These are phyloP conservation scores for Drosophila villosipedis DNA, from an alignment of 2,888 invertebrate species.

Conservation along the genomic window DNA sequence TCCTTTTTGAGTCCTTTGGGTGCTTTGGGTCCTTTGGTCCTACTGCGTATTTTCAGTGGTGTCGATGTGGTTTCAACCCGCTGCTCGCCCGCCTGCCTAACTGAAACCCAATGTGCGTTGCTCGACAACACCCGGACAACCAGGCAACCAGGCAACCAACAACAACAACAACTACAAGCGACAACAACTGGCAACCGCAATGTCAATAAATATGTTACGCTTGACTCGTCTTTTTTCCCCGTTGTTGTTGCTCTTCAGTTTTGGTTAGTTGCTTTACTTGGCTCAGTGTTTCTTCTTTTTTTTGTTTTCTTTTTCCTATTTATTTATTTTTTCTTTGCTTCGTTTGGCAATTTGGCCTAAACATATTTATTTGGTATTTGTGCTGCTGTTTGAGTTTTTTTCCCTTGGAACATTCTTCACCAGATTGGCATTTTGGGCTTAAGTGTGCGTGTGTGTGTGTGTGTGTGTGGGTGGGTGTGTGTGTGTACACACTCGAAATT, in stretches of 20 bases:
- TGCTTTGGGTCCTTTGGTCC: constrained; percentile 15
- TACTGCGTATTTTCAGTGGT: constrained; percentile 36
- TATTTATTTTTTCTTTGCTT: constrained; percentile 24
- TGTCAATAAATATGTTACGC: constrained; percentile 82
- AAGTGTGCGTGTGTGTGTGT: background rate
- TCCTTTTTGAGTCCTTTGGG: constrained; percentile 7
- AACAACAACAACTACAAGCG: constrained; percentile 23
- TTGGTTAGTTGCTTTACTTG: constrained; percentile 32
- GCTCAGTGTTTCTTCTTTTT: background rate
- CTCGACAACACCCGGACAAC: background rate
- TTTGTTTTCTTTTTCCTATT: constrained; percentile 4
- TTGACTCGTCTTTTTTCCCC: constrained; percentile 63
- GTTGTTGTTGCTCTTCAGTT: constrained; percentile 13
- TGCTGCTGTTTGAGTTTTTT: constrained; percentile 43
- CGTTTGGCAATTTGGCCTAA: constrained; percentile 73
- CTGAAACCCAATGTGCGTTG: constrained; percentile 72
- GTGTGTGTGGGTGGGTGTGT: background rate
- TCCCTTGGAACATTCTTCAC: constrained; percentile 43
- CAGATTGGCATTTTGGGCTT: constrained; percentile 36
- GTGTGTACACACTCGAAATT: constrained; percentile 26
- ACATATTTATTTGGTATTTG: constrained; percentile 76
- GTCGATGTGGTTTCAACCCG: constrained; percentile 47
- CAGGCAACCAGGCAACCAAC: constrained; percentile 42
- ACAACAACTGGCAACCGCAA: constrained; percentile 66
- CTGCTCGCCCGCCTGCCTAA: constrained; percentile 57